phyloP scores from a whole-genome alignment of 2,888 invertebrate genomes.

The Ophraella communa region DNA sequence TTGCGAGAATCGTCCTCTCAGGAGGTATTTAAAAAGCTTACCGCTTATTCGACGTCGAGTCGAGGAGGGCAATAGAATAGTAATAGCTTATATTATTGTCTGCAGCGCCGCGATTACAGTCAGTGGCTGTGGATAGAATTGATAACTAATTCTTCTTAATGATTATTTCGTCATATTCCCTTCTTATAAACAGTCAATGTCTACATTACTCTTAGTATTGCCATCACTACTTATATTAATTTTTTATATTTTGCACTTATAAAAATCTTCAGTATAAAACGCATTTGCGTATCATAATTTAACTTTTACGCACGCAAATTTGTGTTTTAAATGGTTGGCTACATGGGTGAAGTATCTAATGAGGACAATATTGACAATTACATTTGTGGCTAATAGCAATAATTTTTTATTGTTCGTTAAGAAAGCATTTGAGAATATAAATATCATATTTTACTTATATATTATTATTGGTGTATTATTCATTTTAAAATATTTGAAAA shows the following conservation, averaged over 20 bases:
- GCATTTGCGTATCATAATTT: no score
- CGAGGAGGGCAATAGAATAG: constrained; percentile 57
- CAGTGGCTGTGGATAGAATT: constrained; percentile 26
- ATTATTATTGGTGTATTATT: no score
- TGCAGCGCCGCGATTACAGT: constrained; percentile 55
- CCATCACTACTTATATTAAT: background rate
- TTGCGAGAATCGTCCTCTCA: constrained; percentile 44
- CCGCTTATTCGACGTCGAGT: constrained; percentile 50
- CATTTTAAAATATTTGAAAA: no score
- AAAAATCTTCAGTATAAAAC: no score
- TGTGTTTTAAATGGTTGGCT: no score
- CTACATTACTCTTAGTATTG: background rate
- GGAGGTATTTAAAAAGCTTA: constrained; percentile 55
- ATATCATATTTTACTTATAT: no score
- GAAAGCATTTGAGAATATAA: no score
- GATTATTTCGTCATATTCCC: constrained; percentile 12
- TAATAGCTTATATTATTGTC: constrained; percentile 59
- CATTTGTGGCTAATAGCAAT: no score
- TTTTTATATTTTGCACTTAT: background rate
- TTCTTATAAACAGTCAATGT: background rate
- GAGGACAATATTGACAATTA: no score
- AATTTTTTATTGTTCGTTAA: no score
- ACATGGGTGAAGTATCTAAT: no score
- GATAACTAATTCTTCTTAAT: constrained; percentile 14
- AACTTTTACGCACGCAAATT: no score